phyloP scores from a whole-genome alignment of 2,888 invertebrate species.

The Temnothorax ravouxi region DNA sequence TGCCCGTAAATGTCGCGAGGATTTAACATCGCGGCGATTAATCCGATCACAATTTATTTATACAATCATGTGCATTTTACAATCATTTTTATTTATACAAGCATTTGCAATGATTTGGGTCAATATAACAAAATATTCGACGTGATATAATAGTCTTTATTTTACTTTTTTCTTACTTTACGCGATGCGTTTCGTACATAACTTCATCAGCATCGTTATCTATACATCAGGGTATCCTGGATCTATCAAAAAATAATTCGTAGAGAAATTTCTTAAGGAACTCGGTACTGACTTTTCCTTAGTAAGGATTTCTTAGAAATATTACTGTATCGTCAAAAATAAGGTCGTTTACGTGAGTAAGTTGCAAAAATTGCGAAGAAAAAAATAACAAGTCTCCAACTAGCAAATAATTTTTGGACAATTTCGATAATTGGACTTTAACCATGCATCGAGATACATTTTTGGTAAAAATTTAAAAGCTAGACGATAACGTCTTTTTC shows the following conservation, averaged over 20 bases:
- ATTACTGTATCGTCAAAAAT: background rate
- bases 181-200: background rate
- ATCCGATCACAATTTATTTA: conserved; percentile 29
- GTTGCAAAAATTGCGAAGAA: background rate
- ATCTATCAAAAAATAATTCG: background rate
- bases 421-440: background rate
- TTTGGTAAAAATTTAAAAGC: background rate
- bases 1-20: background rate
- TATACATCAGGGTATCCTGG: background rate
- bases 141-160: conserved; percentile 10
- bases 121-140: conserved; percentile 21
- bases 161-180: conserved; percentile 1
- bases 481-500: background rate
- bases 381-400: background rate
- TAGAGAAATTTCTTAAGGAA: background rate
- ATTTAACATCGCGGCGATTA: background rate
- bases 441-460: background rate
- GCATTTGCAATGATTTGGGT: background rate
- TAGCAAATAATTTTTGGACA: background rate
- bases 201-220: conserved; percentile 13
- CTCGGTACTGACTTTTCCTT: background rate
- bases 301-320: background rate
- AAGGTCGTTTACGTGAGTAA: background rate
- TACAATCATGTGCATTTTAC: background rate
- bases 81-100: conserved; percentile 22